Evolutionary conservation across 1,140 invertebrate genomes (phyloP).

Genomic region (Philotrypesis tridentata): DNA sequence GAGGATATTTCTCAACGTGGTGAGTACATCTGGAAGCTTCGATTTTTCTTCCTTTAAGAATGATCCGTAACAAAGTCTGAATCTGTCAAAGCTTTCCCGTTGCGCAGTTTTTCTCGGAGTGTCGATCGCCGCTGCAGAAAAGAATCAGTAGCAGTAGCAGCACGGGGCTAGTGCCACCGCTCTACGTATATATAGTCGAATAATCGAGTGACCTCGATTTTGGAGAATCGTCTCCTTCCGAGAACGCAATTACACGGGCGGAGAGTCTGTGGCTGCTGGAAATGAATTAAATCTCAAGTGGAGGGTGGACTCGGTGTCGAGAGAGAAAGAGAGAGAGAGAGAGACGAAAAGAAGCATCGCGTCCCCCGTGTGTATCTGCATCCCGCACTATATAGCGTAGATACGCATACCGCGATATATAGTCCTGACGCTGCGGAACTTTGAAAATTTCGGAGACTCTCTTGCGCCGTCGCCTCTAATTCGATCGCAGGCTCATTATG

Average conservation of each 20-base stretch:
- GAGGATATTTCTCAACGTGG: too few species aligned
- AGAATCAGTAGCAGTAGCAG: too few species aligned
- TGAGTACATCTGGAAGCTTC: too few species aligned
- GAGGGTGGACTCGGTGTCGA: not conserved
- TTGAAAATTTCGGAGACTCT: slow-evolving; percentile 37
- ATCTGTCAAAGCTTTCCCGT: too few species aligned
- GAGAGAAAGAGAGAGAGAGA: too few species aligned
- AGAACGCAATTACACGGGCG: slow-evolving; percentile 39
- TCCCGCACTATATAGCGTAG: too few species aligned
- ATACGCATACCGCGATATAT: slow-evolving; percentile 15
- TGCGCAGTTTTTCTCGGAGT: too few species aligned
- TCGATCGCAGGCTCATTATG: slow-evolving; percentile 68
- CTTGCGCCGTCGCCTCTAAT: slow-evolving; percentile 60
- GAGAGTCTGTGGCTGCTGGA: slow-evolving; percentile 9
- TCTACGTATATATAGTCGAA: not conserved
- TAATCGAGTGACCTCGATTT: slow-evolving; percentile 42
- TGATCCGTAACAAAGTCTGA: too few species aligned
- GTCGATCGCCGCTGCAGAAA: too few species aligned
- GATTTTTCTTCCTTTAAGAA: too few species aligned
- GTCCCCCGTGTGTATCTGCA: slow-evolving; percentile 26
- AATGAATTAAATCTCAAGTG: slow-evolving; percentile 44
- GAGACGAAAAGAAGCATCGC: not conserved
- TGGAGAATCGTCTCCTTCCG: slow-evolving; percentile 25
- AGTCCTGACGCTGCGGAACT: slow-evolving; percentile 31
- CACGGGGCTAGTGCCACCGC: not conserved